Evolutionary conservation across 1,140 invertebrate species (phyloP).

Genomic region (Tetranychus cinnabarinus): DNA sequence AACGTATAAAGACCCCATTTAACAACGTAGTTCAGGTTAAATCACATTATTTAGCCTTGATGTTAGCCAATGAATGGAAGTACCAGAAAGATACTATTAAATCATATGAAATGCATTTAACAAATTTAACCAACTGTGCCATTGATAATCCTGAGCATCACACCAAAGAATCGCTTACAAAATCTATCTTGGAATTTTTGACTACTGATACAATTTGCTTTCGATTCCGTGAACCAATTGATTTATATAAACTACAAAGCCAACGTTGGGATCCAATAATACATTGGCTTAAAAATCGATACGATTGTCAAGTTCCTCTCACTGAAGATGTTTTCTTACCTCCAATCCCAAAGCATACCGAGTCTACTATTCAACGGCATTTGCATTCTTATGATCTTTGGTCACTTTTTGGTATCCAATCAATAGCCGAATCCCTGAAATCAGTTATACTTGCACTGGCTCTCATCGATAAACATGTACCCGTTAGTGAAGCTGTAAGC

Average conservation of each 20-base stretch:
- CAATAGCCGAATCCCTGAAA: slow-evolving; percentile 68
- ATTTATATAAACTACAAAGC: slow-evolving; percentile 4
- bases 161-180: not conserved
- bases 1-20: slow-evolving; percentile 8
- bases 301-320: slow-evolving; percentile 7
- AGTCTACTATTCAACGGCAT: slow-evolving; percentile 1
- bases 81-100: slow-evolving; percentile 3
- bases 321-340: slow-evolving; percentile 4
- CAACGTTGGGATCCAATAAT: slow-evolving; percentile 9
- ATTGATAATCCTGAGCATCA: slow-evolving; percentile 8
- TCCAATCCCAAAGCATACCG: not conserved
- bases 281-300: slow-evolving; percentile 7
- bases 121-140: slow-evolving; percentile 7
- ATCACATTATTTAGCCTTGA: slow-evolving; percentile 4
- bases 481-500: slow-evolving; percentile 51
- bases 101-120: slow-evolving; percentile 9
- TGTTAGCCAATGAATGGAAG: slow-evolving; percentile 10
- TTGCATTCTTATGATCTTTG: slow-evolving; percentile 4
- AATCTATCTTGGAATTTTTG: slow-evolving; percentile 8
- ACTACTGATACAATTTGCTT: slow-evolving; percentile 8
- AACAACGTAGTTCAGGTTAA: not conserved
- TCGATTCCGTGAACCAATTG: slow-evolving; percentile 4
- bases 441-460: slow-evolving; percentile 65
- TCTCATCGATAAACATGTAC: slow-evolving; percentile 43
- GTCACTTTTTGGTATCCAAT: slow-evolving; percentile 38